Evolutionary conservation across 2,797 vertebrate genomes (phyloP).

Genomic region (Pseudomugil gertrudae): DNA sequence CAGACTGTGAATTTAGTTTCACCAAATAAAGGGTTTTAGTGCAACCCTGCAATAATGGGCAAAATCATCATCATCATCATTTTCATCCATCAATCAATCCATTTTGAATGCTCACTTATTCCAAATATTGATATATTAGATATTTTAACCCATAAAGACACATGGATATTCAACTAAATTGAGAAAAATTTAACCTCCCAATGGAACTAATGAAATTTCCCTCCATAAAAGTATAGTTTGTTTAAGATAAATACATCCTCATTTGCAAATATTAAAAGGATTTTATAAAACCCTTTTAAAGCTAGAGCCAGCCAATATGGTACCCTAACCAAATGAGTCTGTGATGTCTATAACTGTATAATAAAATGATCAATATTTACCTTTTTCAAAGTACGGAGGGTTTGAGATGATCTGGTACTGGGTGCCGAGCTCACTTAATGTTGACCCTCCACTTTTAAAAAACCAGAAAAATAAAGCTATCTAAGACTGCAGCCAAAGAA

Average conservation of each 20-base stretch:
- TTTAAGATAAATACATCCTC: background rate
- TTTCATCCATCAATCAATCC: too few species aligned
- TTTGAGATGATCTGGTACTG: background rate
- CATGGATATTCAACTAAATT: background rate
- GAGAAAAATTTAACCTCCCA: background rate
- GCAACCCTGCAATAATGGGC: too few species aligned
- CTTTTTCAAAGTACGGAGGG: background rate
- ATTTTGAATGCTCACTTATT: too few species aligned
- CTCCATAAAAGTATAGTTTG: background rate
- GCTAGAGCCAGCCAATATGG: too few species aligned
- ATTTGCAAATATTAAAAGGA: background rate
- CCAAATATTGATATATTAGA: background rate
- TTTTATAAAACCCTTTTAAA: background rate
- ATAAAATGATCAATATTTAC: background rate
- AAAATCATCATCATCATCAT: too few species aligned
- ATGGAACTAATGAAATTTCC: background rate
- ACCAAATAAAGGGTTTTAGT: too few species aligned
- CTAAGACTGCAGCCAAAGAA: slow-evolving; percentile 32
- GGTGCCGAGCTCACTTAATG: background rate
- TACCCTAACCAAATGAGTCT: background rate
- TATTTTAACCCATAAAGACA: background rate
- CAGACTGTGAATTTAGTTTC: too few species aligned
- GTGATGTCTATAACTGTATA: background rate
- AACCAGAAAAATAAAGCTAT: slow-evolving; percentile 32
- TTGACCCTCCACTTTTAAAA: slow-evolving; percentile 20